Evolutionary conservation across 1,140 invertebrate species (phyloP).

Genomic region (Ridgeia piscesae): DNA sequence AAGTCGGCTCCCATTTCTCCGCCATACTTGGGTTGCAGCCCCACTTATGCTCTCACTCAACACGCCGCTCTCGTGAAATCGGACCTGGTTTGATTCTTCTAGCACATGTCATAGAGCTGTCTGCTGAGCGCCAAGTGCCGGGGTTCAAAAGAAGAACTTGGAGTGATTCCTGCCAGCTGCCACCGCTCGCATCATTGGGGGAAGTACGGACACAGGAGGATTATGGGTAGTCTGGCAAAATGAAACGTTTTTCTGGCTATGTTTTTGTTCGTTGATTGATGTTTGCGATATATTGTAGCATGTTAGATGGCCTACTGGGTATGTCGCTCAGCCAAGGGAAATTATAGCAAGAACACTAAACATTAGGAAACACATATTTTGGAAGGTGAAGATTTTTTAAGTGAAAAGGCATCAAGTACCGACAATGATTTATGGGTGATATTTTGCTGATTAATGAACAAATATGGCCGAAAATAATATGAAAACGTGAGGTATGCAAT

Average conservation of each 20-base stretch:
- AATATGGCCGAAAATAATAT: not conserved
- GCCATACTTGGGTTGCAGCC: constrained; percentile 3
- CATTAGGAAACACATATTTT: not conserved
- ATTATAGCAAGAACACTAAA: not conserved
- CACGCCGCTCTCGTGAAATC: not conserved
- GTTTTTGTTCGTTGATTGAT: not conserved
- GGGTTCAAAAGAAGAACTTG: not conserved
- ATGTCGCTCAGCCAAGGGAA: not conserved
- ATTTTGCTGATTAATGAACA: not conserved
- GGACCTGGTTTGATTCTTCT: not conserved
- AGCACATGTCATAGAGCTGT: not conserved
- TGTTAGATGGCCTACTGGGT: not conserved
- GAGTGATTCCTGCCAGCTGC: not conserved
- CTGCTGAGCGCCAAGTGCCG: not conserved
- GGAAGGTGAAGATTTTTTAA: not conserved
- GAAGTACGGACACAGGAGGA: not conserved
- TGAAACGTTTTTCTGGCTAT: not conserved
- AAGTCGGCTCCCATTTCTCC: not conserved
- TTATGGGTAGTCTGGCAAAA: not conserved
- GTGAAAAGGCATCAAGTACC: too few relatives aligned
- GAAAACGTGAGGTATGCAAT: not conserved
- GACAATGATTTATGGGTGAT: not conserved
- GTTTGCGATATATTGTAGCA: not conserved
- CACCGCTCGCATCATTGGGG: not conserved
- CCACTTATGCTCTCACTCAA: not conserved